These are phyloP conservation scores for Parapsyche elsis DNA, from an alignment of 1,140 invertebrate genomes.

Conservation along the genomic window DNA sequence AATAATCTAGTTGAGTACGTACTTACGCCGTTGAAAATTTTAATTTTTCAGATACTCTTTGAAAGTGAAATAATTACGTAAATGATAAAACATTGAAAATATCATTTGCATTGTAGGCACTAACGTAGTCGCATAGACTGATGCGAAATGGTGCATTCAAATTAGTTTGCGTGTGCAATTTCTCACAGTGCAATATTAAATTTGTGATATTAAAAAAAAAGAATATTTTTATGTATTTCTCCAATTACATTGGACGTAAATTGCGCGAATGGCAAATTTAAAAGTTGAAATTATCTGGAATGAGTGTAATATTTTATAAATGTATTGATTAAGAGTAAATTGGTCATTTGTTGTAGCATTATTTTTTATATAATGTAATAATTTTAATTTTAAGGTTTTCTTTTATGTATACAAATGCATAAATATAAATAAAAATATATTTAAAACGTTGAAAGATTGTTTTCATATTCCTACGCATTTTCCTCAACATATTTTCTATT, in stretches of 20 bases:
- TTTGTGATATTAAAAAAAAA: conserved; percentile 26
- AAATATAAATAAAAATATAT: background rate
- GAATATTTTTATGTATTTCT: background rate
- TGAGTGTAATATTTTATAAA: background rate
- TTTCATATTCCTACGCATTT: background rate
- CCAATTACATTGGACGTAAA: background rate
- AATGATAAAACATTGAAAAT: too few species aligned
- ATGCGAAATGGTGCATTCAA: background rate
- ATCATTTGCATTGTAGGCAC: background rate
- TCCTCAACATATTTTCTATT: background rate
- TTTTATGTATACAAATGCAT: background rate
- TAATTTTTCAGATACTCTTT: too few species aligned
- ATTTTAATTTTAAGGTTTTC: conserved; percentile 9
- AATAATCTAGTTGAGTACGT: background rate
- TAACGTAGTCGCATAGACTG: conserved; percentile 24
- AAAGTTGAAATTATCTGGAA: too few species aligned
- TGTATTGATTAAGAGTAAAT: background rate
- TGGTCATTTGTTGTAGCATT: background rate
- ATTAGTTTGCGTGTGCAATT: background rate
- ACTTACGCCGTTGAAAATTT: background rate
- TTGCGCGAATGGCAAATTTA: background rate
- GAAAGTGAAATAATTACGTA: too few species aligned
- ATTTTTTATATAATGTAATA: conserved; percentile 15
- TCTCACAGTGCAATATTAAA: conserved; percentile 21
- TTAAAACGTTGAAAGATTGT: background rate